Conservation (phyloP, 2,797 vertebrate genomes). For the Notolepis coatsorum region DNA sequence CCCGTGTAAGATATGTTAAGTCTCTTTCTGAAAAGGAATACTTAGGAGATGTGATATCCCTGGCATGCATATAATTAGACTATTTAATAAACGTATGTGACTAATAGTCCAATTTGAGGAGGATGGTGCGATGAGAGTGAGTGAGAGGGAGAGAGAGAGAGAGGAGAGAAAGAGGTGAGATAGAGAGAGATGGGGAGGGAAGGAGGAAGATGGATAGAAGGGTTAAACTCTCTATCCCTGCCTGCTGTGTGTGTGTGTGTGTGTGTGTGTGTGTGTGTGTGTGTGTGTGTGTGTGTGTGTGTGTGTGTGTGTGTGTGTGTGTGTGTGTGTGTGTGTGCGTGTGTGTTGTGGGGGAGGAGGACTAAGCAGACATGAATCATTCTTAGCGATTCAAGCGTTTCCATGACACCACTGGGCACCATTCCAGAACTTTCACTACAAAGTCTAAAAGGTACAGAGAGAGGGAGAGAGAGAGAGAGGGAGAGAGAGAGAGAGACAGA, state of each 20-base stretch:
- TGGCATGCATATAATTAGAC: slow-evolving; percentile 68
- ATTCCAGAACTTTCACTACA: slow-evolving; percentile 90
- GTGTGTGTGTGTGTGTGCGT: slow-evolving; percentile 55
- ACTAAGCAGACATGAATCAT: slow-evolving; percentile 93
- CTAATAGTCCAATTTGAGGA: slow-evolving; percentile 69
- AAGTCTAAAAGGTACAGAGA: slow-evolving; percentile 90
- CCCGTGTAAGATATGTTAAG: slow-evolving; percentile 30
- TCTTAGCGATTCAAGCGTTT: slow-evolving; percentile 97
- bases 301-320: slow-evolving; percentile 29
- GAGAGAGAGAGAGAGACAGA: slow-evolving; percentile 67
- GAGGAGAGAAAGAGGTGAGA: slow-evolving; percentile 21
- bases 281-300: slow-evolving; percentile 29
- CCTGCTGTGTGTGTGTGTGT: slow-evolving; percentile 26
- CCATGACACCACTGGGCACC: slow-evolving; percentile 98
- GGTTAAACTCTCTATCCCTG: slow-evolving; percentile 87
- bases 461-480: slow-evolving; percentile 78
- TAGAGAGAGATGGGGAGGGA: slow-evolving; percentile 1
- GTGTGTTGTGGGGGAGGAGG: slow-evolving; percentile 72
- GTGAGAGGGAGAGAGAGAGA: background rate
- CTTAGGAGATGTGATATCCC: slow-evolving; percentile 59
- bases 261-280: background rate
- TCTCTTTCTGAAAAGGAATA: slow-evolving; percentile 53
- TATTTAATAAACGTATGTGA: slow-evolving; percentile 72
- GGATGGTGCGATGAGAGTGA: slow-evolving; percentile 49
- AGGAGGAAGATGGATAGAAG: slow-evolving; percentile 76